Base-by-base conservation (phyloP, 2,888 invertebrate species). In the Plemyria rubiginata region DNA sequence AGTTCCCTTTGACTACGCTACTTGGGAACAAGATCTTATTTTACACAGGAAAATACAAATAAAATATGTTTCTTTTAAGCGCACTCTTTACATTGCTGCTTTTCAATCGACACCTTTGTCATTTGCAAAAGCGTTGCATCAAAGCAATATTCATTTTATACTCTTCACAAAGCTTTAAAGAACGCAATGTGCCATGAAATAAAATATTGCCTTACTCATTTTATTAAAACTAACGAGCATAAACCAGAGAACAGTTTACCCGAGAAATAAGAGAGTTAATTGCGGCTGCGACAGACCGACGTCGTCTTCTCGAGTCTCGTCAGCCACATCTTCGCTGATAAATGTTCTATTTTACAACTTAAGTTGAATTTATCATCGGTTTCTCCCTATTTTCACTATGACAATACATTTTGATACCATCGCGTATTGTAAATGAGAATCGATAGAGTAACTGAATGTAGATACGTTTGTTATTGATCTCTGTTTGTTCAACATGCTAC, bases 221-320 rank as follows among this genome's bases (percentile, higher is more conserved):
- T 58, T 56, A 66, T 57, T 58, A 56, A 53, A 62, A 64, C 53
- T 57, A 59, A 56, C 46, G 49, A 56, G 58, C 65, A 60, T 58
- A 57, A 64, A 62, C 60, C 58, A 60, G 61, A 75, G 73, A 69
- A 67, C 74, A 77, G 77, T 80, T 82, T 76, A 71, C 73, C 62
- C 62, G 77, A 76, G 78, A 76, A 80, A 81, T 78, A 74, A 71
- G 74, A 80, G 73, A 74, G 75, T 22, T 78, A 79, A 78, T 81
- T 80, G 79, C 70, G 72, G 71, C 72, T 65, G 66, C 66, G 66
- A 62, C 64, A 70, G 76, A 72, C 73, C 72, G 70, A 62, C 49
- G 43, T 7, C 15, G 15, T 45, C 45, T 65, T 64, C 65, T 73
- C 68, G 67, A 72, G 70, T 32, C 75, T 71, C 68, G 70, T 59